Evolutionary conservation across 2,888 invertebrate genomes (phyloP), one percentile per base, ranked within the genome.

Genomic region (Lagria hirta): DNA sequence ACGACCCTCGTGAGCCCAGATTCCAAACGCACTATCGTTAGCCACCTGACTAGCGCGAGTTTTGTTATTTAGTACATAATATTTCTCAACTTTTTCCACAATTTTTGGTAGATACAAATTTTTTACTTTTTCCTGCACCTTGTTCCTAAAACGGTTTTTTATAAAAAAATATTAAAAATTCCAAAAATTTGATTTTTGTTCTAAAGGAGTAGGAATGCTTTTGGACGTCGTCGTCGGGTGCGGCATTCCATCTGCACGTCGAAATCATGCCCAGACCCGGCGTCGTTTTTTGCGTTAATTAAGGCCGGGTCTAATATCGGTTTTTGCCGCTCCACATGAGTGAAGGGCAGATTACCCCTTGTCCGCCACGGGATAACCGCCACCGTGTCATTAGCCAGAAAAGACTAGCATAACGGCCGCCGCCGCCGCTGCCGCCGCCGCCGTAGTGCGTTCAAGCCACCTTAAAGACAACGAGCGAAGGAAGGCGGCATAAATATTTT

Each of bases 201-300:
- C 8, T 16, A 16, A 27, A n/a, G n/a, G n/a, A n/a, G n/a, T n/a
- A n/a, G n/a, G n/a, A n/a, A n/a, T n/a, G n/a, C n/a, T n/a, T n/a
- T n/a, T n/a, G n/a, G n/a, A n/a, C n/a, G n/a, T 24, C 22, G 6
- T 2, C 4, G n/a, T 17, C 34, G 23, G 34, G 34, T 46, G 42
- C 54, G 51, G 54, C 52, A 43, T 33, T 46, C 21, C 13, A 14
- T 12, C 7, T 18, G 20, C 7, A 5, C n/a, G 16, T 45, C 26
- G 27, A 18, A 43, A 43, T 28, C 10, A 30, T 29, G 52, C 36
- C 48, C 50, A 51, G 48, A 38, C 47, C 48, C 50, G 22, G 17
- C 27, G 52, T 48, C 49, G 62, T 67, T 69, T 69, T 69, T 69
- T 69, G 68, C 63, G 62, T 69, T 69, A 68, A 69, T 69, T 69